Conservation (phyloP, 92 coral and sea anemone species). For the Epizoanthus ramosus region DNA sequence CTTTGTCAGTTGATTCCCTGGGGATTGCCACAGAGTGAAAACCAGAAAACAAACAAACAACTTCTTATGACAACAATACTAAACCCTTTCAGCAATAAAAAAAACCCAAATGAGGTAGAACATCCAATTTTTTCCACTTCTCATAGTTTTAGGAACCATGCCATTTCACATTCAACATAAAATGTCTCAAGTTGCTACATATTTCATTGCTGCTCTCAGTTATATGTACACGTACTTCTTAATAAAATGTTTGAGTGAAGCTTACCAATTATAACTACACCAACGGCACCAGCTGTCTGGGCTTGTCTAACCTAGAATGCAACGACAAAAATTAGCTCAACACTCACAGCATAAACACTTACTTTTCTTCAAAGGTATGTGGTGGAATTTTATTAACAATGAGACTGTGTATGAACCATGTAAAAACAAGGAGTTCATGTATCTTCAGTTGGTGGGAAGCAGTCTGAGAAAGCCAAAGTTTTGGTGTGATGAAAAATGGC, state of each 20-base stretch:
- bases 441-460: no score
- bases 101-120: no score
- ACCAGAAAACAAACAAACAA: no score
- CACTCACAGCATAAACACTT: neutral
- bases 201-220: neutral
- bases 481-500: no score
- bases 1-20: no score
- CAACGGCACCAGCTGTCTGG: conserved; percentile 85
- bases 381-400: neutral
- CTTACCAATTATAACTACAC: conserved; percentile 89
- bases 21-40: no score
- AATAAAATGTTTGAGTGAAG: neutral
- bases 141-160: no score
- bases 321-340: neutral
- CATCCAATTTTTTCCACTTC: no score
- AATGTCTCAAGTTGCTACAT: neutral
- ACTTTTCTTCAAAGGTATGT: conserved; percentile 23
- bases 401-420: neutral
- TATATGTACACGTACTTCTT: neutral
- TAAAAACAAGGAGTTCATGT: no score
- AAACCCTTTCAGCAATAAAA: no score
- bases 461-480: no score
- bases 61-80: no score
- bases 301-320: conserved; percentile 84
- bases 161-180: neutral